Base-by-base conservation (phyloP, 2,888 invertebrate species). In the Linnaemya tessellans region DNA sequence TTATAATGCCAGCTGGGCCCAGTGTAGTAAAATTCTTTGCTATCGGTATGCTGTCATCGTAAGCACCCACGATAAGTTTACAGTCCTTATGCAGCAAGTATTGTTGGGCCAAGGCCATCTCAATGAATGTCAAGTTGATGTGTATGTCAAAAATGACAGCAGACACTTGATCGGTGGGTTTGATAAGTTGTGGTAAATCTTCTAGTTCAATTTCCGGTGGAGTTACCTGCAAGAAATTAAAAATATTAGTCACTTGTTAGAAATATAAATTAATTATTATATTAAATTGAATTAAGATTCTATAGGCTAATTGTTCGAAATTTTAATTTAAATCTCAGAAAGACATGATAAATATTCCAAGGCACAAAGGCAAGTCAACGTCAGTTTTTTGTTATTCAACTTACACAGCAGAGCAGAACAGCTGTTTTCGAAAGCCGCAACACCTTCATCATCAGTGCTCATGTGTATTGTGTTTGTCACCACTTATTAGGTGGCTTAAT, bases 111-210 rank as follows among this genome's bases (percentile, higher is more conserved):
- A 91, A 90, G 51, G 91, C 90, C 41, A 94, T 60, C 86, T 91
- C 92, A 5, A 89, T 79, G 85, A 91, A 93, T 43, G 90, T 92
- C 38, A 92, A 80, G 78, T 92, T 91, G 0, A 92, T 49, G 70
- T 93, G 92, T 22, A 92, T 88, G 85, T 93, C 93, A 1, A 92
- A 58, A 18, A 94, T 88, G 1, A 94, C 93, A 1, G 93, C 93
- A 67, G 92, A 92, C 0, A 93, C 89, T 49, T 89, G 15, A 56
- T 70, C 77, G 3, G 46, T 65, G 41, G 65, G 82, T 25, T 49
- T 80, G 0, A 87, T 68, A 0, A 86, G 58, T 10, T 18, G 18
- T 0, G 64, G 43, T 13, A 88, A 60, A 1, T 85, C 75, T 20
- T 54, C 60, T 0, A 80, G 58, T 10, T 87, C 86, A 30, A 88